Percentiles rank a stretch among this genome's conserved stretches.
phyloP scores from a whole-genome alignment of 2,888 invertebrate species.

The Epiblema foenella region DNA sequence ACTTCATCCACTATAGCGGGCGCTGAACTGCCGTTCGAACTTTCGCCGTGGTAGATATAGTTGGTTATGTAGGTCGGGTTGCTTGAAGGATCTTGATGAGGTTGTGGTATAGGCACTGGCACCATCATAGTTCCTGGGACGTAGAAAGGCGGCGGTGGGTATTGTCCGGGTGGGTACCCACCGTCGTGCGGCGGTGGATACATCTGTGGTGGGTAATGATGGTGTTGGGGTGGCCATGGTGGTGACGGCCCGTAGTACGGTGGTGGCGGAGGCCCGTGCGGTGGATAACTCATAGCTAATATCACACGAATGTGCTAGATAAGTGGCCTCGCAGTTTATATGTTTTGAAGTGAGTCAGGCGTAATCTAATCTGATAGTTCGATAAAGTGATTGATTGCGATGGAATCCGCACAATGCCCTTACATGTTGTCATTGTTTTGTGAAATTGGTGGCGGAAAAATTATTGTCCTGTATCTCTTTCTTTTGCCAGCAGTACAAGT shows the following conservation, averaged over 20 bases:
- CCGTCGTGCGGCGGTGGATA: constrained; percentile 48
- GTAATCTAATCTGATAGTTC: constrained; percentile 39
- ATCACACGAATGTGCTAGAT: constrained; percentile 17
- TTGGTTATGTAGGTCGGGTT: constrained; percentile 76
- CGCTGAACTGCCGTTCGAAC: constrained; percentile 46
- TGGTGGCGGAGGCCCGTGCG: constrained; percentile 51
- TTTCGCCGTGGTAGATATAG: constrained; percentile 75
- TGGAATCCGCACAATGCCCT: constrained; percentile 16
- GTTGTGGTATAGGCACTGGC: constrained; percentile 60
- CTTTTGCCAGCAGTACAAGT: no score
- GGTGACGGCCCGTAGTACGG: constrained; percentile 48
- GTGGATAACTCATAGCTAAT: constrained; percentile 65
- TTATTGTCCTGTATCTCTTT: no score
- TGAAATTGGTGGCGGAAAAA: constrained; percentile 10
- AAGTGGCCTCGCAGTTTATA: constrained; percentile 30
- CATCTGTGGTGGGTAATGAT: constrained; percentile 43
- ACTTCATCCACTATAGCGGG: constrained; percentile 55
- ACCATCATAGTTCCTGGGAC: constrained; percentile 73
- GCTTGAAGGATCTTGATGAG: constrained; percentile 46
- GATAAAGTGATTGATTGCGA: constrained; percentile 22
- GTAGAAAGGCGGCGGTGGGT: constrained; percentile 68
- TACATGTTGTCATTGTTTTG: constrained; percentile 25
- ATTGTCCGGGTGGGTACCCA: constrained; percentile 51
- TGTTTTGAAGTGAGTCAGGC: constrained; percentile 28
- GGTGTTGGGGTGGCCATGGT: constrained; percentile 40